A percentile compares a stretch with the other conserved stretches of the same genome.
Conservation (phyloP, 1,140 invertebrate genomes). For the Diabrotica undecimpunctata region DNA sequence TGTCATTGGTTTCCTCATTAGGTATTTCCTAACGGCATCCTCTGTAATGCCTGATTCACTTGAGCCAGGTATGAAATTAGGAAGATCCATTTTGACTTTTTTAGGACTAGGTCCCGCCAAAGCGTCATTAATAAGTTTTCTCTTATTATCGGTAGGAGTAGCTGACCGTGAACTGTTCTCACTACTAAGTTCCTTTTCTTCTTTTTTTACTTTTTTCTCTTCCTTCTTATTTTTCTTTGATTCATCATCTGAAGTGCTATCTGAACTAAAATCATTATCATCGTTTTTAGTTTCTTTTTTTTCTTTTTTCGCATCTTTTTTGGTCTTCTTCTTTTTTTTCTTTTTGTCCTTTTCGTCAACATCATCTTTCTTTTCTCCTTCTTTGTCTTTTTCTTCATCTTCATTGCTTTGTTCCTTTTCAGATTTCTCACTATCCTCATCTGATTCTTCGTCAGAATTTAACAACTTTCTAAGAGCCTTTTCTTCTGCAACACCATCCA, state of each 20-base stretch:
- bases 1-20: constrained; percentile 94
- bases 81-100: constrained; percentile 57
- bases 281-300: constrained; percentile 40
- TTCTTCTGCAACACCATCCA: constrained; percentile 75
- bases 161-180: constrained; percentile 59
- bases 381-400: constrained; percentile 56
- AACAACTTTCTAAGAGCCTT: constrained; percentile 78
- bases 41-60: constrained; percentile 90
- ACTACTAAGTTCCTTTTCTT: constrained; percentile 35
- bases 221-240: constrained; percentile 47
- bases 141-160: constrained; percentile 54
- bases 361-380: constrained; percentile 59
- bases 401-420: constrained; percentile 57
- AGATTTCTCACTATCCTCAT: constrained; percentile 71
- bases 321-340: constrained; percentile 61
- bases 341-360: constrained; percentile 54
- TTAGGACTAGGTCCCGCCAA: constrained; percentile 51
- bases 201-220: constrained; percentile 51
- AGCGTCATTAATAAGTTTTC: constrained; percentile 41
- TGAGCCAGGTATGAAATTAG: constrained; percentile 32
- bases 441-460: constrained; percentile 85
- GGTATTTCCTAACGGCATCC: constrained; percentile 87
- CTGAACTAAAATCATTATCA: constrained; percentile 70
- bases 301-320: constrained; percentile 61
- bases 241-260: constrained; percentile 71